A percentile compares a stretch with the other conserved stretches of the same genome.
Evolutionary conservation across 2,113 vertebrate genomes (phyloP).

Genomic region (Hippocampus barbouri): DNA sequence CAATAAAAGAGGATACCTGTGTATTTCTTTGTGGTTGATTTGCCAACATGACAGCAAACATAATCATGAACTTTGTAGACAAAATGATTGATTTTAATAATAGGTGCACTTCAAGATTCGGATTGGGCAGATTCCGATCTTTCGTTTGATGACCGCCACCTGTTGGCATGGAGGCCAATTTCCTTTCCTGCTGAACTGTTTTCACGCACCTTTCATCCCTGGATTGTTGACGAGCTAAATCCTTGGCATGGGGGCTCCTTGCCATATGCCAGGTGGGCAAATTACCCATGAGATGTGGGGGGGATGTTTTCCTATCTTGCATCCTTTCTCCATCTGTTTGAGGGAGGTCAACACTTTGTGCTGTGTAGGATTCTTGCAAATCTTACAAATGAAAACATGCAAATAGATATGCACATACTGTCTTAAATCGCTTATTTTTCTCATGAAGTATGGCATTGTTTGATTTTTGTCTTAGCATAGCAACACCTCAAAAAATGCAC

Average conservation of each 20-base stretch:
- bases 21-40: not conserved
- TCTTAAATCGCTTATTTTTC: not conserved
- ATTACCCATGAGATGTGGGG: not conserved
- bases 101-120: too few species aligned
- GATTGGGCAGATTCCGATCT: too few species aligned
- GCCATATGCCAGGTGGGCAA: not conserved
- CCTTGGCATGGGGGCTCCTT: constrained; percentile 1
- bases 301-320: not conserved
- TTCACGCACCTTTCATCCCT: not conserved
- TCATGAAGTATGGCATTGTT: not conserved
- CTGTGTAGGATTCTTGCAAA: not conserved
- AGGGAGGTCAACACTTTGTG: constrained; percentile 1
- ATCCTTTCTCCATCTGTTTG: not conserved
- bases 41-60: not conserved
- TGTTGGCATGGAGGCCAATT: not conserved
- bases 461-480: not conserved
- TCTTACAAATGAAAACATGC: not conserved
- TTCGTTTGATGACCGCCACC: not conserved
- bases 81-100: not conserved
- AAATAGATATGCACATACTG: not conserved
- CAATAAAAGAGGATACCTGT: too few species aligned
- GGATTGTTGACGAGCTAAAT: not conserved
- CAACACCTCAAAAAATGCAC: not conserved
- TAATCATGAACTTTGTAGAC: not conserved
- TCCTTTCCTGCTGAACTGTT: not conserved